Conservation (phyloP, 2,888 invertebrate genomes). For the Agrotis clavis region DNA sequence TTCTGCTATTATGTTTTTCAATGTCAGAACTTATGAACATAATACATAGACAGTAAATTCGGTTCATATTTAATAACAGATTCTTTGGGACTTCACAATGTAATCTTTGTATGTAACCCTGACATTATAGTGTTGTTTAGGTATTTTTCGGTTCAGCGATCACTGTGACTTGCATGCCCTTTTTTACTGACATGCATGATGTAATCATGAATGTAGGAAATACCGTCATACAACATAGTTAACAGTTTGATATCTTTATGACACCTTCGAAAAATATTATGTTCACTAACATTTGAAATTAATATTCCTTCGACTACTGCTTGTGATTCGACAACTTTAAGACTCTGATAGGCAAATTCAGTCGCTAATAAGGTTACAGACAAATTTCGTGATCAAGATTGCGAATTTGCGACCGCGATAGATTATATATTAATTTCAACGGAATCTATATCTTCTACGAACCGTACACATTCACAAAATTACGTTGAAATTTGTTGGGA, state of each 20-base stretch:
- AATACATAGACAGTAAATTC: constrained; percentile 66
- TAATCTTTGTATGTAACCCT: constrained; percentile 71
- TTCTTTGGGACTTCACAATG: constrained; percentile 70
- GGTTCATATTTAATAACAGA: constrained; percentile 71
- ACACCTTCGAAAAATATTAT: neutral
- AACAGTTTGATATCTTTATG: neutral
- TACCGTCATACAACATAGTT: neutral
- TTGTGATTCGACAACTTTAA: no score
- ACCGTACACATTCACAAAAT: no score
- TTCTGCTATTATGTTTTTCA: constrained; percentile 72
- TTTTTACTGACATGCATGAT: constrained; percentile 60
- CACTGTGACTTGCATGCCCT: constrained; percentile 80
- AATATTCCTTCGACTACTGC: no score
- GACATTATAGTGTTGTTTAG: constrained; percentile 77
- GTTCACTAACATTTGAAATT: no score
- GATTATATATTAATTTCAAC: no score
- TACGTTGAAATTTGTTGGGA: no score
- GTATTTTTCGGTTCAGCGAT: constrained; percentile 65
- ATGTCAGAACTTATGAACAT: constrained; percentile 73
- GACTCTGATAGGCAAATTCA: no score
- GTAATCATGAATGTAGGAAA: constrained; percentile 28
- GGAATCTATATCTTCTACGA: no score
- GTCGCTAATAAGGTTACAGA: no score
- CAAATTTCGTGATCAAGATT: no score
- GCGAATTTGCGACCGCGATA: no score